Conservation (phyloP, 2,888 invertebrate species). For the Lepas anatifera region DNA sequence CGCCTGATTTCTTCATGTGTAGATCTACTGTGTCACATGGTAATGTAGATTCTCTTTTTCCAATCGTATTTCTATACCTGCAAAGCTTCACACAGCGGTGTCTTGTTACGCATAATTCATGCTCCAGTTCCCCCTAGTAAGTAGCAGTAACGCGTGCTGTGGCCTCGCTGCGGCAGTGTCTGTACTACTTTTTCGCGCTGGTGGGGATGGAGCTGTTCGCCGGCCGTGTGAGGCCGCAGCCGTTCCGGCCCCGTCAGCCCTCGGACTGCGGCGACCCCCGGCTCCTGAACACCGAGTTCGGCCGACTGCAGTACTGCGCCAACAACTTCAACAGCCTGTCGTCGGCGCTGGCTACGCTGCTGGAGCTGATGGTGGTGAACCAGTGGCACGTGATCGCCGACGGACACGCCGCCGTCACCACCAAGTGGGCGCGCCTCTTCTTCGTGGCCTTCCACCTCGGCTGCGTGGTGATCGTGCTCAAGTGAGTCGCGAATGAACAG, state of each 20-base stretch:
- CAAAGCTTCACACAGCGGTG: no score
- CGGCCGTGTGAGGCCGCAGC: not conserved
- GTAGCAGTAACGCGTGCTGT: no score
- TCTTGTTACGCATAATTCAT: no score
- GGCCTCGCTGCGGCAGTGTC: slow-evolving; percentile 29
- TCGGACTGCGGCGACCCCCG: slow-evolving; percentile 31
- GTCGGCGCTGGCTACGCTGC: slow-evolving; percentile 35
- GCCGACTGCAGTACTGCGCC: slow-evolving; percentile 34
- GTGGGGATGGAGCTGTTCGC: slow-evolving; percentile 39
- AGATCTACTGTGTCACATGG: no score
- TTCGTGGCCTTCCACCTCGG: slow-evolving; percentile 37
- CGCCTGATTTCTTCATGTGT: no score
- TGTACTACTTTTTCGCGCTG: slow-evolving; percentile 38
- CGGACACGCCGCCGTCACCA: slow-evolving; percentile 35
- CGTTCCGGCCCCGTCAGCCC: not conserved
- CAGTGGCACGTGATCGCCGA: slow-evolving; percentile 39
- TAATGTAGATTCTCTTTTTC: no score
- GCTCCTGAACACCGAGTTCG: slow-evolving; percentile 34
- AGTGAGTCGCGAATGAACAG: slow-evolving; percentile 31
- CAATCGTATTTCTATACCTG: no score
- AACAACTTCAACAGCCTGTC: slow-evolving; percentile 39
- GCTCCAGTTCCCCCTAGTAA: no score
- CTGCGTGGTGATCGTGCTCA: slow-evolving; percentile 37
- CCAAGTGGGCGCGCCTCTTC: slow-evolving; percentile 32
- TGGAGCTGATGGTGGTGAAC: slow-evolving; percentile 40